These are phyloP conservation scores for Calycopis cecrops DNA, from an alignment of 1,140 invertebrate genomes.

Conservation along the genomic window DNA sequence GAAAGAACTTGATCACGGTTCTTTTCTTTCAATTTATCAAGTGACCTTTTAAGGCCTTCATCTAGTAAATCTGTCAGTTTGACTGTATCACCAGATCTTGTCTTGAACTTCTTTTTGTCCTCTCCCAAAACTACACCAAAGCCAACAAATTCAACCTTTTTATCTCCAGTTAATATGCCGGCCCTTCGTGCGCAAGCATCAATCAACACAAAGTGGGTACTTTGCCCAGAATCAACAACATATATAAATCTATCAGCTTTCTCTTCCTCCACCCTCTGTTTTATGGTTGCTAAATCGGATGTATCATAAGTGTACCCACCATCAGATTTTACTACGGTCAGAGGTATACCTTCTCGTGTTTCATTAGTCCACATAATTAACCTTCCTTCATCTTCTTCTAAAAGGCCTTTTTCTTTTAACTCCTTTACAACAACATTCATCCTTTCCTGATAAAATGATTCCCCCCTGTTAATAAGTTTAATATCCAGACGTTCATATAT, in stretches of 20 bases:
- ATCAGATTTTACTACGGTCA: constrained; percentile 98
- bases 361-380: constrained; percentile 92
- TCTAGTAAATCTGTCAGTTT: constrained; percentile 93
- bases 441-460: constrained; percentile 97
- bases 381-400: constrained; percentile 94
- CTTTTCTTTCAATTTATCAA: constrained; percentile 93
- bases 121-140: constrained; percentile 99
- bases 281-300: constrained; percentile 96
- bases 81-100: constrained; percentile 97
- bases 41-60: constrained; percentile 91
- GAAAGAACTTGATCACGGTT: constrained; percentile 91
- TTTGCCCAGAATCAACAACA: constrained; percentile 96
- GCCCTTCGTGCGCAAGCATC: constrained; percentile 82
- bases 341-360: constrained; percentile 80
- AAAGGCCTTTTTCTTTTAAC: constrained; percentile 81
- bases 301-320: constrained; percentile 99
- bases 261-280: constrained; percentile 92
- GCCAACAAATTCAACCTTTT: constrained; percentile 90
- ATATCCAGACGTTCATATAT: constrained; percentile 86
- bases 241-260: constrained; percentile 95
- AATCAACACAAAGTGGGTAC: constrained; percentile 89
- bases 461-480: constrained; percentile 89
- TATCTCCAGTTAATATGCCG: constrained; percentile 80
- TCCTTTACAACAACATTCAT: constrained; percentile 92
- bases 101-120: constrained; percentile 99